These are phyloP conservation scores for Ostrea edulis DNA, from an alignment of 1,140 invertebrate species.

Conservation along the genomic window DNA sequence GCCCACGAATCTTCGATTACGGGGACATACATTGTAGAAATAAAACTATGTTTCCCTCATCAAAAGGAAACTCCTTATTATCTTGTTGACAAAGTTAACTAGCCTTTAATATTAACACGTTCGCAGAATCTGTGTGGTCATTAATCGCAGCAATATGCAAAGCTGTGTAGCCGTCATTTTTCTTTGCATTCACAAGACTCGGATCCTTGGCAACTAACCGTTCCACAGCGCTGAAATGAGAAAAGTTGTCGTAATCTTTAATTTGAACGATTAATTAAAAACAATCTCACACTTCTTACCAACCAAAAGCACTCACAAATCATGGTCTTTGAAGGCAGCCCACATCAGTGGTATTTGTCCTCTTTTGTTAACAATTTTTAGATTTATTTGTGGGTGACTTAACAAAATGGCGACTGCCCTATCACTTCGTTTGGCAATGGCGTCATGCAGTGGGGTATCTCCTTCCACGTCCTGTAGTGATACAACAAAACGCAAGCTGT, in stretches of 20 bases:
- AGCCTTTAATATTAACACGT: constrained; percentile 57
- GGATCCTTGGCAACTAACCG: constrained; percentile 50
- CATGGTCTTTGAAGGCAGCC: constrained; percentile 65
- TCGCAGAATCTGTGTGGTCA: constrained; percentile 63
- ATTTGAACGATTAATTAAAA: no score
- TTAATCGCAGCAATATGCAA: constrained; percentile 68
- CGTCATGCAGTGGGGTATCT: constrained; percentile 70
- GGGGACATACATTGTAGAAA: no score
- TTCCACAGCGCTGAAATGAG: constrained; percentile 53
- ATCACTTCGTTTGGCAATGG: constrained; percentile 58
- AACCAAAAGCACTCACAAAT: constrained; percentile 54
- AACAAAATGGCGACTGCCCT: constrained; percentile 60
- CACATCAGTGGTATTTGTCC: constrained; percentile 62
- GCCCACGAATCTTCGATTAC: no score
- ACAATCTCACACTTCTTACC: neutral
- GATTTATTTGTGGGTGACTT: constrained; percentile 55
- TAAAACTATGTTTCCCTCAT: no score
- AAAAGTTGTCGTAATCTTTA: neutral
- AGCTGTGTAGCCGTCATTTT: constrained; percentile 59
- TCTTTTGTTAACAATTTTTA: constrained; percentile 60
- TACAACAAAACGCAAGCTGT: neutral
- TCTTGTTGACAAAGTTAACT: neutral
- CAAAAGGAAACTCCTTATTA: neutral
- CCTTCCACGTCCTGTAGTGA: constrained; percentile 60
- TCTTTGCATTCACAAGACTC: constrained; percentile 49